These are phyloP conservation scores for Scomber colias DNA, from an alignment of 2,113 vertebrate species.

Conservation along the genomic window DNA sequence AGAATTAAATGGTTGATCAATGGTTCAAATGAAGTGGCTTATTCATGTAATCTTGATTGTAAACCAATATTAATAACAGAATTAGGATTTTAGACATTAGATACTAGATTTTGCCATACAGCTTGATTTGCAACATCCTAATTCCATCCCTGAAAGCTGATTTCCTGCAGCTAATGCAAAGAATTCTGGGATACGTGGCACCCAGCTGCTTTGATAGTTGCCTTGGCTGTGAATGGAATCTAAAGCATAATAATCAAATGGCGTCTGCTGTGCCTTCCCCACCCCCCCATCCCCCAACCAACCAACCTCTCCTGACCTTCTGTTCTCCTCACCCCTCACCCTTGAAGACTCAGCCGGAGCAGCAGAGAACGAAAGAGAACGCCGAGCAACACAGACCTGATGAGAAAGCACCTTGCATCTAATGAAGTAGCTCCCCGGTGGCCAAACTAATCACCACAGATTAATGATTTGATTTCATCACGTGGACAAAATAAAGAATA, in stretches of 20 bases:
- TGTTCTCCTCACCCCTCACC: constrained; percentile 53
- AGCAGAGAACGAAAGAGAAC: constrained; percentile 24
- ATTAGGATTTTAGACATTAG: not conserved
- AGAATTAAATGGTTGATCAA: no score
- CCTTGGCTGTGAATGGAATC: constrained; percentile 40
- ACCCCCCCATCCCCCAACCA: not conserved
- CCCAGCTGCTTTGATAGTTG: not conserved
- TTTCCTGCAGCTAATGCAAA: not conserved
- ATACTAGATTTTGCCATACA: not conserved
- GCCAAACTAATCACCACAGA: constrained; percentile 58
- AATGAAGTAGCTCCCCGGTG: constrained; percentile 49
- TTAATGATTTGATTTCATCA: constrained; percentile 59
- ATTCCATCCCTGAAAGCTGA: not conserved
- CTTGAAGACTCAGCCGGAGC: constrained; percentile 41
- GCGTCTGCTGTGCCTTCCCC: not conserved
- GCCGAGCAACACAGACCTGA: constrained; percentile 30
- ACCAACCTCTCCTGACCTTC: constrained; percentile 49
- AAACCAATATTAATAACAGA: no score
- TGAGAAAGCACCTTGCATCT: constrained; percentile 55
- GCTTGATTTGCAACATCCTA: not conserved
- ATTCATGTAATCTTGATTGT: no score
- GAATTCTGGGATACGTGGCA: not conserved
- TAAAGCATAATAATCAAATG: constrained; percentile 58
- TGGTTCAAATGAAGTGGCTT: no score
- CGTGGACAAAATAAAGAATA: constrained; percentile 24